Evolutionary conservation across 2,888 invertebrate genomes (phyloP), one percentile per base, ranked within the genome.

Genomic region (Eupithecia pulchellata): DNA sequence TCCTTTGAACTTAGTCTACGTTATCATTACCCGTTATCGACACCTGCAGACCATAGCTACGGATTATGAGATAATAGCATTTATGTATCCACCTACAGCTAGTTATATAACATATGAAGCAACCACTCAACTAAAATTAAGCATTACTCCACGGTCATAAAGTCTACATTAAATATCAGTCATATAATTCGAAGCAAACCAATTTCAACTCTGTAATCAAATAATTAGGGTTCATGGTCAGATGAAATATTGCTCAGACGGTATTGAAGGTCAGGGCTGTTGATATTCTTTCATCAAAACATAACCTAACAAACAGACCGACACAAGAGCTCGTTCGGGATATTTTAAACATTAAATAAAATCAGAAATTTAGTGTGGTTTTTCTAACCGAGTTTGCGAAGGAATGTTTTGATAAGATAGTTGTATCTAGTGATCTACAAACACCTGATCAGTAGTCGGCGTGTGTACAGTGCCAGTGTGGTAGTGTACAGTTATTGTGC

Each of bases 361-460:
- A 39, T 1, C 6, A 4, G 4, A 39, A 6, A 9, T 47, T 20
- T 20, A 47, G 9, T 47, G 20, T 47, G 20, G 20, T 52, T 9
- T 52, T 11, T n/a, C 25, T 25, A 0, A 9, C 1, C 13, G 0
- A 13, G 6, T 14, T n/a, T n/a, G 29, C n/a, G 30, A 58, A 30
- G 17, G 1, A 60, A 32, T 30, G 29, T 60, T 9, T 29, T 60
- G 58, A 60, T 60, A 60, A 60, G 58, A 60, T 60, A 60, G 11
- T 20, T 57, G 17, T 29, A 57, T 29, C 57, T 29, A 29, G 29
- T 9, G 58, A 60, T 60, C 32, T 32, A 52, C 4, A 4, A 25
- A 60, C 58, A 60, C 58, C 58, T 60, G 57, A 17, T 17, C 57
- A n/a, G n/a, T 57, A 17, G 58, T n/a, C 55, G 57, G 57, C 6